Conservation (phyloP, 2,113 vertebrate genomes). For the Oryzias celebensis region DNA sequence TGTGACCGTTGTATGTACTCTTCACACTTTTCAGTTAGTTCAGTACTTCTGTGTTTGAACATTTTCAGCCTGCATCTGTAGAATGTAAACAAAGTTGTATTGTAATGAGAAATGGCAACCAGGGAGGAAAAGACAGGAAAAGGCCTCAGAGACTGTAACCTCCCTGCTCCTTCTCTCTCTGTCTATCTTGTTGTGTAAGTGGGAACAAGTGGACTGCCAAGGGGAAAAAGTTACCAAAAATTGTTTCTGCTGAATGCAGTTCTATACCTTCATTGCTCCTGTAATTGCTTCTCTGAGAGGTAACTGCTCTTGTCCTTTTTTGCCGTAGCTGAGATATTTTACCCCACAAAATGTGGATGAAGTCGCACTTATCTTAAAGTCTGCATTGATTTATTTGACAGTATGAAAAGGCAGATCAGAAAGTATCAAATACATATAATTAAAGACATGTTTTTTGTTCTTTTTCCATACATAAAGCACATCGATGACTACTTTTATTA, state of each 20-base stretch:
- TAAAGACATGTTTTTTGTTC: too few species aligned
- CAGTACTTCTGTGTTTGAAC: constrained; percentile 56
- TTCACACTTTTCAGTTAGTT: constrained; percentile 49
- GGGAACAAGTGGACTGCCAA: constrained; percentile 68
- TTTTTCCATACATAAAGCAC: too few species aligned
- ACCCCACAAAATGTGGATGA: constrained; percentile 39
- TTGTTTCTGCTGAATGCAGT: constrained; percentile 76
- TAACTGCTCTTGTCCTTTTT: constrained; percentile 63
- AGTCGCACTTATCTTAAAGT: constrained; percentile 27
- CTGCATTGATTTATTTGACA: too few species aligned
- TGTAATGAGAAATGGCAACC: constrained; percentile 66
- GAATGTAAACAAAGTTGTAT: constrained; percentile 66
- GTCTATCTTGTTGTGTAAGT: constrained; percentile 44
- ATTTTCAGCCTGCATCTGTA: constrained; percentile 56
- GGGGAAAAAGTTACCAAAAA: constrained; percentile 66
- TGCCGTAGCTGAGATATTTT: constrained; percentile 49
- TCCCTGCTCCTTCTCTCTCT: constrained; percentile 14
- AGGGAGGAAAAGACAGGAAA: constrained; percentile 42
- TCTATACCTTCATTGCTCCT: constrained; percentile 75
- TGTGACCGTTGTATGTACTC: constrained; percentile 57
- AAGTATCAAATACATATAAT: too few species aligned
- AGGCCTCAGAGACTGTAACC: constrained; percentile 50
- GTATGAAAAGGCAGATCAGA: too few species aligned
- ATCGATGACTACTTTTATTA: too few species aligned
- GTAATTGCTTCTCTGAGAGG: constrained; percentile 76